Conservation (phyloP, 1,140 invertebrate species). For the Musca domestica region DNA sequence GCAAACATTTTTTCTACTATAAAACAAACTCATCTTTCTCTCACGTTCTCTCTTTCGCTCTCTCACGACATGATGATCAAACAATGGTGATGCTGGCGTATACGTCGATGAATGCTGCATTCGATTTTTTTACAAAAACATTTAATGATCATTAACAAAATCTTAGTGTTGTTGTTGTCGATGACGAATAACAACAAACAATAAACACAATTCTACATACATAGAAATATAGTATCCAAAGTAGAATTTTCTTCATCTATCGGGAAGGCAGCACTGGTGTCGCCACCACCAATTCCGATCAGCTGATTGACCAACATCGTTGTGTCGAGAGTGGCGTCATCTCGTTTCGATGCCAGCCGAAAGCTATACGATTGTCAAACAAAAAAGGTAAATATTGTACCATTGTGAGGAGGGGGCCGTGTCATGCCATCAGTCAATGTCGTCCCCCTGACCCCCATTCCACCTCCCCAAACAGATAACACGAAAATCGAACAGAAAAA, state of each 20-base stretch:
- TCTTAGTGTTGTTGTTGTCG: neutral
- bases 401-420: too few relatives aligned
- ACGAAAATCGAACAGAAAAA: too few relatives aligned
- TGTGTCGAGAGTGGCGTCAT: too few relatives aligned
- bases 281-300: neutral
- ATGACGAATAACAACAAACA: conserved; percentile 3
- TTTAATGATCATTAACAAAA: neutral
- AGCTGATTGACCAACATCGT: neutral
- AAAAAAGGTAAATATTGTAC: too few relatives aligned
- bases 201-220: neutral
- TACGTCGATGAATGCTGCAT: neutral
- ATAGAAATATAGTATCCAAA: neutral
- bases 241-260: neutral
- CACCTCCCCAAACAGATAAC: too few relatives aligned
- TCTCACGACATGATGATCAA: neutral
- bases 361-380: too few relatives aligned
- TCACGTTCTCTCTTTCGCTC: neutral
- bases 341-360: too few relatives aligned
- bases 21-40: neutral
- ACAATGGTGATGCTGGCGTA: neutral
- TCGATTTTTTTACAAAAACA: neutral
- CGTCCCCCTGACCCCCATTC: too few relatives aligned
- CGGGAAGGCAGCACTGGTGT: neutral
- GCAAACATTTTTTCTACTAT: too few relatives aligned
- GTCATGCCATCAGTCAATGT: too few relatives aligned